Evolutionary conservation across 2,797 vertebrate genomes (phyloP), one percentile per base, ranked within the genome.

Genomic region (Coilia nasus): DNA sequence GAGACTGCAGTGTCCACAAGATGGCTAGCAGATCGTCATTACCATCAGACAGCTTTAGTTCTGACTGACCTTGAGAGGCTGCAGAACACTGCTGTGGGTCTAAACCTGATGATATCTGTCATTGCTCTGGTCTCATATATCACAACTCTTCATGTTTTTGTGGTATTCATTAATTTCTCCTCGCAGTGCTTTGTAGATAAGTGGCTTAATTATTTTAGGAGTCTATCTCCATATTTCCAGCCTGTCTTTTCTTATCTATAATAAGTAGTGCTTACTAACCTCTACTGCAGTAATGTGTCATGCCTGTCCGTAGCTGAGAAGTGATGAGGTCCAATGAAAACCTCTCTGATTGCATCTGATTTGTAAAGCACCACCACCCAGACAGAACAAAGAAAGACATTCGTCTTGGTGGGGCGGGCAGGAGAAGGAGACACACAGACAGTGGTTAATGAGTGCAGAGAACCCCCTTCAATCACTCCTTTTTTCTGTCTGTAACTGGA

Each of bases 381-480:
- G 71, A 78, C 35, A 78, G 31, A 21, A 25, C 1, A 78, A 21
- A 19, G 46, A 54, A 21, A 7, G 35, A 41, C 6, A 78, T 78
- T 7, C 19, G 19, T 78, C 12, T 78, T 21, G 12, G 28, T 0
- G 17, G 71, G 17, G 35, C 3, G 35, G 0, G 17, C 31, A 35
- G 1, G 71, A 21, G 67, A 15, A 35, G 67, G 35, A 75, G 35
- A 35, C 67, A 82, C 35, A 35, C 67, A 82, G 23, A 83, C 56
- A 75, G 75, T 23, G n/a, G 6, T 46, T 81, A 85, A 85, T 47
- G 75, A 59, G 23, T 9, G 31, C 23, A 83, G 86, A 85, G 78
- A 82, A 62, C 64, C 81, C 35, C 7, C 84, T 62, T 87, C 82
- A 67, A 82, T 83, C 86, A 84, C 75, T 81, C 23, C 81, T 80